These are phyloP conservation scores for Xenopus borealis DNA, from an alignment of 2,113 vertebrate species.

Conservation along the genomic window DNA sequence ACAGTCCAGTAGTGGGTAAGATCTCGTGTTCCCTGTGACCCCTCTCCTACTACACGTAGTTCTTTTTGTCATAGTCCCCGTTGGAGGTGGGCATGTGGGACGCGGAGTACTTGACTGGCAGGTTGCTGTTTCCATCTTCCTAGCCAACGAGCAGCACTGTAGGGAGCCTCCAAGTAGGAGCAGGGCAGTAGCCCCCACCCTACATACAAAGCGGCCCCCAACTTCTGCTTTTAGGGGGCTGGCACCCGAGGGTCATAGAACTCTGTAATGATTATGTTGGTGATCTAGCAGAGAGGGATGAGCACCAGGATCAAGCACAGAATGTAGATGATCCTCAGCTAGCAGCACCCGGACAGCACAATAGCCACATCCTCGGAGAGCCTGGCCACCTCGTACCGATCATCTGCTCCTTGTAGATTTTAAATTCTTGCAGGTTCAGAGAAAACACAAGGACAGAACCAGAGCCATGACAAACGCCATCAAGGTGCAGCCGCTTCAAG, in stretches of 20 bases:
- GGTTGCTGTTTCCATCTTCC: constrained; percentile 65
- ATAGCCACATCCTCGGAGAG: too few species aligned
- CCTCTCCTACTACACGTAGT: constrained; percentile 84
- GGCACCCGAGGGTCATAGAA: constrained; percentile 87
- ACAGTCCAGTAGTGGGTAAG: not conserved
- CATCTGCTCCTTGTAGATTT: too few species aligned
- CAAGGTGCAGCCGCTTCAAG: too few species aligned
- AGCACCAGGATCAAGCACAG: constrained; percentile 83
- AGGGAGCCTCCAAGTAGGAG: constrained; percentile 85
- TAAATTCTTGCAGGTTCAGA: too few species aligned
- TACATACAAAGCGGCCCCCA: constrained; percentile 92
- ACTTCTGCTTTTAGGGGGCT: constrained; percentile 81
- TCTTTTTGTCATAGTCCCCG: constrained; percentile 94
- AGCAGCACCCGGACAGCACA: constrained; percentile 81
- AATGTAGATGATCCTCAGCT: constrained; percentile 80
- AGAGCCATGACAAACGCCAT: too few species aligned
- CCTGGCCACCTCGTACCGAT: too few species aligned
- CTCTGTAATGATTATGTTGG: constrained; percentile 89
- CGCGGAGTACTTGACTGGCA: constrained; percentile 86
- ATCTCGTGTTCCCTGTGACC: not conserved
- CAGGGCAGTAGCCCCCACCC: constrained; percentile 88
- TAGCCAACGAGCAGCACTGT: constrained; percentile 85
- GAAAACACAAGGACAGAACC: too few species aligned
- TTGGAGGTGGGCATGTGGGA: constrained; percentile 78
- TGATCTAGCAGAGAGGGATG: constrained; percentile 93